Evolutionary conservation across 2,888 invertebrate species (phyloP), one percentile per base, ranked within the genome.

Genomic region (Caradrina kadenii): DNA sequence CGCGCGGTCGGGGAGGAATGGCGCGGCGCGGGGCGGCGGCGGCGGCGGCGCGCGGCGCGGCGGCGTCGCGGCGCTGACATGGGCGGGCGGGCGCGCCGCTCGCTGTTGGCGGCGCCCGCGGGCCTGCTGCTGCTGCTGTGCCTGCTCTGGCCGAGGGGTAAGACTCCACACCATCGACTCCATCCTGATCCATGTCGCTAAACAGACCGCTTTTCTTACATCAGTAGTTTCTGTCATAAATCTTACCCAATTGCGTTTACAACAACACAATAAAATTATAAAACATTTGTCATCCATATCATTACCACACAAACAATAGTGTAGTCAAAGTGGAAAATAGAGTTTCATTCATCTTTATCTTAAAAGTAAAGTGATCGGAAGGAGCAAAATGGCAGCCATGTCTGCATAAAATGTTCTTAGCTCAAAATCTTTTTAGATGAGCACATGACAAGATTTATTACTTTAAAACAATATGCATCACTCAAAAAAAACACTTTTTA

Each of bases 61-160:
- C 89, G 87, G 87, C 91, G 90, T 92, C 92, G 94, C 93, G 91
- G 93, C 94, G 94, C 94, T 94, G 95, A 95, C 94, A 95, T 95
- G 95, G 93, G 90, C 92, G 92, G 93, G 88, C 94, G 94, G 94
- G 92, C 95, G 94, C 94, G 95, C 94, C 95, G 96, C 94, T 90
- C 92, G 93, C 94, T 92, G 90, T 91, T 93, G 94, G 94, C 95
- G 94, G 94, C 95, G 95, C 95, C 94, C 94, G 95, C 95, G 92
- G 93, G 91, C 92, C 93, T 95, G 93, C 94, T 96, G 93, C 94
- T 94, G 92, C 93, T 94, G 94, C 94, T 95, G 92, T 94, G 90
- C 94, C 93, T 94, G 92, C 93, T 96, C 89, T 93, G 93, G 92
- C 93, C 93, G 91, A 92, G 92, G 91, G 95, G 95, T 96, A 90